Conservation (phyloP, 2,113 vertebrate species). For the Sporophila hypoxantha region DNA sequence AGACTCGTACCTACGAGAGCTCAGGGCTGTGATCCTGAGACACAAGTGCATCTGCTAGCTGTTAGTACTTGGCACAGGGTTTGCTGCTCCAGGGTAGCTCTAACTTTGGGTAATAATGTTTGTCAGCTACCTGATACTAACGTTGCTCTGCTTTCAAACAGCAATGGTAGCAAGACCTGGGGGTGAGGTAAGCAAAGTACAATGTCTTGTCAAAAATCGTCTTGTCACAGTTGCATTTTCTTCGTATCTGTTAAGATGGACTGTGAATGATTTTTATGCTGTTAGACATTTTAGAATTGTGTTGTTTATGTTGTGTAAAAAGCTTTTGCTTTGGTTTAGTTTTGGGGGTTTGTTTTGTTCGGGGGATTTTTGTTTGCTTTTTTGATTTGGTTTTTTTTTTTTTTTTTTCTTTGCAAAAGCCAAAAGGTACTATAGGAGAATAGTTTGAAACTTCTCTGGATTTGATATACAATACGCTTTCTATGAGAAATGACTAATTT, state of each 20-base stretch:
- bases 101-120: slow-evolving; percentile 72
- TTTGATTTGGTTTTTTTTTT: not conserved
- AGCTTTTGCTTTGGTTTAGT: not conserved
- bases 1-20: slow-evolving; percentile 37
- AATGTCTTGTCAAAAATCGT: slow-evolving; percentile 52
- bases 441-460: not conserved
- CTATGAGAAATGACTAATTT: not conserved
- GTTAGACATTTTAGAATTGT: not conserved
- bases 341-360: not conserved
- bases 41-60: slow-evolving; percentile 74
- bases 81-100: slow-evolving; percentile 68
- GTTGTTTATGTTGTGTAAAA: not conserved
- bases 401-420: not conserved
- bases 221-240: slow-evolving; percentile 11
- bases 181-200: slow-evolving; percentile 81
- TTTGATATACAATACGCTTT: not conserved
- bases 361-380: not conserved
- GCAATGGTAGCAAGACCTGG: slow-evolving; percentile 77
- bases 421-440: not conserved
- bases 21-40: slow-evolving; percentile 58
- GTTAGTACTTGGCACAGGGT: slow-evolving; percentile 70
- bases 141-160: slow-evolving; percentile 80
- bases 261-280: not conserved
- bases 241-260: not conserved
- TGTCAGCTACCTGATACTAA: slow-evolving; percentile 77